Evolutionary conservation across 2,888 invertebrate species (phyloP).

Genomic region (Archips crataeganus): DNA sequence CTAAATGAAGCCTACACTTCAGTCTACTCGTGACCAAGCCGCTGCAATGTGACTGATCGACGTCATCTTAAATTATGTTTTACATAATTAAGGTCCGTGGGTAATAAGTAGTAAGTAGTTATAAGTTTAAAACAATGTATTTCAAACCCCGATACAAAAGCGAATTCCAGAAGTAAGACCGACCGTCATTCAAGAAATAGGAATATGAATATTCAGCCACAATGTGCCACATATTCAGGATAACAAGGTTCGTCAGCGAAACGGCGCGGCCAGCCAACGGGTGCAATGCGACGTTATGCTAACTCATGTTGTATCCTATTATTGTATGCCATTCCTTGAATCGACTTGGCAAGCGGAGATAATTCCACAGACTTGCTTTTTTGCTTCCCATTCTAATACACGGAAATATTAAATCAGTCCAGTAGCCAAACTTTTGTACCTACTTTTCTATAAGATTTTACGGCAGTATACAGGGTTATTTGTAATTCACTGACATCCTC

Average conservation of each 20-base stretch:
- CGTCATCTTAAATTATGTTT: no score
- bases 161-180: constrained; percentile 50
- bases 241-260: constrained; percentile 84
- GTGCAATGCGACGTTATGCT: constrained; percentile 61
- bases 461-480: no score
- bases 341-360: constrained; percentile 63
- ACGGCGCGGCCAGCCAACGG: constrained; percentile 54
- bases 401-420: background rate
- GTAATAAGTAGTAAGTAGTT: no score
- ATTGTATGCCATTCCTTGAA: constrained; percentile 51
- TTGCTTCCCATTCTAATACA: constrained; percentile 42
- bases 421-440: constrained; percentile 4
- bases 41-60: no score
- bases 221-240: constrained; percentile 68
- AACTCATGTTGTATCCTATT: constrained; percentile 58
- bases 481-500: no score
- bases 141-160: constrained; percentile 53
- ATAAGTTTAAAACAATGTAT: no score
- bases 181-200: constrained; percentile 64
- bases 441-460: background rate
- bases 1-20: no score
- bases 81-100: no score
- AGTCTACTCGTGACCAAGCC: no score
- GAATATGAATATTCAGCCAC: constrained; percentile 80
- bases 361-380: constrained; percentile 46